Evolutionary conservation across 2,888 invertebrate genomes (phyloP), one percentile per base, ranked within the genome.

Genomic region (Oscheius sp.): DNA sequence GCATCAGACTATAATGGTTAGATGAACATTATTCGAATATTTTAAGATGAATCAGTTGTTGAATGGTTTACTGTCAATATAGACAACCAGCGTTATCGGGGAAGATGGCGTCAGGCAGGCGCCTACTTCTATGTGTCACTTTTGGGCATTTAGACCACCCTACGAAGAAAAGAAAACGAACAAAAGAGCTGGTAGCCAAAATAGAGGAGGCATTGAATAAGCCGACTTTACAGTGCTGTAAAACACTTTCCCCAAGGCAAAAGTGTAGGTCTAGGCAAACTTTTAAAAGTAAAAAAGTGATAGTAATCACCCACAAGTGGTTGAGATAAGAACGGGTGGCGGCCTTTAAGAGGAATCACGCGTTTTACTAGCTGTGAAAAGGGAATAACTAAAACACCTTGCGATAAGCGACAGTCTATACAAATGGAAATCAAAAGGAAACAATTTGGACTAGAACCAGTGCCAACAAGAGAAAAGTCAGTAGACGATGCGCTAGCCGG

Each of bases 111-210:
- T 23, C 63, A 63, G 21, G 41, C 13, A 23, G 63, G 63, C 63
- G 63, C 63, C 63, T 63, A 21, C 61, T 13, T 41, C 18, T 41
- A 41, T 63, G 63, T 25, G 25, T 63, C 43, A 63, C n/a, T 27
- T 49, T 13, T 25, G n/a, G n/a, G 58, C 35, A 35, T 6, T n/a
- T n/a, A 29, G 63, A 63, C 63, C 63, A 43, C 63, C 63, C 63
- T 45, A 45, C 23, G 23, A 9, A 18, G 45, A 61, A 43, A 29
- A 61, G 13, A 43, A 9, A 43, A 61, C 35, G 35, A 35, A 35
- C 9, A 35, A 9, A 9, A 27, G 29, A 29, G 27, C 29, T 29
- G 58, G 6, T 6, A 21, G 21, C 21, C 18, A 55, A 35, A 35
- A 58, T 27, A 27, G 58, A 27, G 1, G 25, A 58, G 23, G n/a